Conservation (phyloP, 2,797 vertebrate genomes). For the Lagocephalus sceleratus region DNA sequence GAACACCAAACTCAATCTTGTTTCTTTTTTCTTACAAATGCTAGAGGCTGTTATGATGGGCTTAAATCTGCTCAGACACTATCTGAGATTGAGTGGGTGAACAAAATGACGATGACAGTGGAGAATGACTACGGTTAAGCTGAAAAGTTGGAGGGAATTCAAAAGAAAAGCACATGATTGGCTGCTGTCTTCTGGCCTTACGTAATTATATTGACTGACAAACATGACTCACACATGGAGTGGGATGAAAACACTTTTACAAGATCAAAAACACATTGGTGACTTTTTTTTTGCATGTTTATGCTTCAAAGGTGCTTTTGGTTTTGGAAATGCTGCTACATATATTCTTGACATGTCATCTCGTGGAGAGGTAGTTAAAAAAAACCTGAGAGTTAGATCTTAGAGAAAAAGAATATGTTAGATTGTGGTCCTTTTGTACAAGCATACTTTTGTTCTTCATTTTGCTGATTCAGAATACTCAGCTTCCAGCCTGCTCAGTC, state of each 20-base stretch:
- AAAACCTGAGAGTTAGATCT: no score
- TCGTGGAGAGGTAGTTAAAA: no score
- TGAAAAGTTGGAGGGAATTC: slow-evolving; percentile 29
- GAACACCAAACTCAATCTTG: slow-evolving; percentile 11
- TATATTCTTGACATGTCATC: no score
- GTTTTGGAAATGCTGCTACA: neutral
- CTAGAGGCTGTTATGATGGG: slow-evolving; percentile 17
- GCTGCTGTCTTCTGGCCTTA: slow-evolving; percentile 47
- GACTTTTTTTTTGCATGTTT: neutral
- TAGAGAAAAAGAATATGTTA: no score
- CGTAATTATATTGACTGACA: slow-evolving; percentile 42
- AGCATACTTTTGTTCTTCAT: no score
- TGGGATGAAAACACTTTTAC: slow-evolving; percentile 18
- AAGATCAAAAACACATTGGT: slow-evolving; percentile 5
- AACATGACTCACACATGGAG: slow-evolving; percentile 28
- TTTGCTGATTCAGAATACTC: no score
- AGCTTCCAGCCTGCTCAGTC: no score
- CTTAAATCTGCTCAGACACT: slow-evolving; percentile 19
- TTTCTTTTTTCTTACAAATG: neutral
- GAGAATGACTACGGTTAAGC: slow-evolving; percentile 48
- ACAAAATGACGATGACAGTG: slow-evolving; percentile 21
- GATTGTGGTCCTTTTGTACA: no score
- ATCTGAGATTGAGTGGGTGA: slow-evolving; percentile 34
- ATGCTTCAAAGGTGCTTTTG: slow-evolving; percentile 1
- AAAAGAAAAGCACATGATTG: slow-evolving; percentile 46